A percentile compares a stretch with the other conserved stretches of the same genome.
These are phyloP conservation scores for Nycticorax nycticorax DNA, from an alignment of 2,113 vertebrate genomes.

Conservation along the genomic window DNA sequence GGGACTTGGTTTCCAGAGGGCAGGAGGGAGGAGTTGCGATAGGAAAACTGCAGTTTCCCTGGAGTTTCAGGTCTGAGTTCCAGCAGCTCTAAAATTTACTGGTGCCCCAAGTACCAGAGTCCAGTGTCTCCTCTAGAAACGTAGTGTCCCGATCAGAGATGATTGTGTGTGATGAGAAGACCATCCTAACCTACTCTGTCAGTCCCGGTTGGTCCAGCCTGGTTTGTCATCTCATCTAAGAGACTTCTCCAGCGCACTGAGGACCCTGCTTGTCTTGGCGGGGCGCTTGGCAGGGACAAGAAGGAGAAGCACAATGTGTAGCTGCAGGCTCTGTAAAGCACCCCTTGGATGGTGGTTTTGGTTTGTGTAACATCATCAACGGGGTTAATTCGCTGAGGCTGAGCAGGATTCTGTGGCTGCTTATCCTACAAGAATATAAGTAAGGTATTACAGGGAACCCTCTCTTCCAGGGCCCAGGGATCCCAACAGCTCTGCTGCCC, in stretches of 20 bases:
- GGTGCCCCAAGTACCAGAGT: neutral
- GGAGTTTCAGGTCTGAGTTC: neutral
- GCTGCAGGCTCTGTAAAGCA: neutral
- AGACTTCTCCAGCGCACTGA: neutral
- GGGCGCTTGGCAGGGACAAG: neutral
- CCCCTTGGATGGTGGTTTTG: neutral
- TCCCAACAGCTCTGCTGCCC: neutral
- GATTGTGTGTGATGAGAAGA: neutral
- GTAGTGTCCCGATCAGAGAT: neutral
- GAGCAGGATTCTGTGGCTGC: neutral
- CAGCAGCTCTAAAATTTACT: neutral
- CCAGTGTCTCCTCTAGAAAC: neutral
- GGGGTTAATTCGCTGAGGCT: neutral
- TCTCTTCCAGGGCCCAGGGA: neutral
- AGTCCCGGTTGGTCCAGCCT: neutral
- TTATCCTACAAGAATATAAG: neutral
- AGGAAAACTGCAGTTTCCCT: neutral
- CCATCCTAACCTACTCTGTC: neutral
- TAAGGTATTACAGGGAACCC: neutral
- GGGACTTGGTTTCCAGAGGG: neutral
- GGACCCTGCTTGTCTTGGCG: neutral
- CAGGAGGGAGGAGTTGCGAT: neutral
- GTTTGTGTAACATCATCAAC: neutral
- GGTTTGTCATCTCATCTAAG: neutral
- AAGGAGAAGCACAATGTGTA: neutral